Base-by-base conservation (phyloP, 2,113 vertebrate species). In the Otis tarda region DNA sequence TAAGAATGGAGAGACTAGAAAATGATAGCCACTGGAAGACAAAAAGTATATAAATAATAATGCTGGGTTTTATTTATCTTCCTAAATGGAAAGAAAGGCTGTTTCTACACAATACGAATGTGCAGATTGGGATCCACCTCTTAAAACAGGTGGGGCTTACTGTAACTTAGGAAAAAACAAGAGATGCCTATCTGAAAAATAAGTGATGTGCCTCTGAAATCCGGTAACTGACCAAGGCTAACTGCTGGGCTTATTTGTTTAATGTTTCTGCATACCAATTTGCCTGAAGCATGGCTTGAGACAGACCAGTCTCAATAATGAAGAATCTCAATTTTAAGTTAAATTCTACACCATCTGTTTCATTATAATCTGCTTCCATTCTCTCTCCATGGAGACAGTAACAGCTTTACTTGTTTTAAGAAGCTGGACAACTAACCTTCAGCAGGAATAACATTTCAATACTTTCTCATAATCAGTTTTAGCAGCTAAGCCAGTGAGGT, bases 301-400 rank as follows among this genome's bases (percentile, higher is more conserved):
- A 87, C 22, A 89, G 55, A 87, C 27, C 2, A 2, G 23, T 55
- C 47, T 87, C 37, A 14, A 4, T 70, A 88, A 83, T 39, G 71
- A 90, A 86, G 71, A 95, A 61, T 69, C 89, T 74, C 57, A 67
- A 92, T 89, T 95, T 92, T 69, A 70, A 91, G 73, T 67, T 78
- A 87, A 91, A 87, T 67, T 93, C 60, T n/a, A 27, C 73, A 82
- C 60, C 77, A 77, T 77, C 83, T 89, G 63, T 65, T 89, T 84
- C 47, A 63, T 49, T 78, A 41, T 61, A 93, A 83, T 87, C 59
- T 1, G 3, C 77, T 83, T 90, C 63, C 45, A 49, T 52, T 90
- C 70, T 43, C 33, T 85, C 75, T 85, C 45, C 61, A 71, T 49
- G 14, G 41, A 10, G 9, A 65, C 39, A 82, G 24, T 60, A 85